Base-by-base conservation (phyloP, 2,113 vertebrate genomes). In the Planiliza haematocheilus region DNA sequence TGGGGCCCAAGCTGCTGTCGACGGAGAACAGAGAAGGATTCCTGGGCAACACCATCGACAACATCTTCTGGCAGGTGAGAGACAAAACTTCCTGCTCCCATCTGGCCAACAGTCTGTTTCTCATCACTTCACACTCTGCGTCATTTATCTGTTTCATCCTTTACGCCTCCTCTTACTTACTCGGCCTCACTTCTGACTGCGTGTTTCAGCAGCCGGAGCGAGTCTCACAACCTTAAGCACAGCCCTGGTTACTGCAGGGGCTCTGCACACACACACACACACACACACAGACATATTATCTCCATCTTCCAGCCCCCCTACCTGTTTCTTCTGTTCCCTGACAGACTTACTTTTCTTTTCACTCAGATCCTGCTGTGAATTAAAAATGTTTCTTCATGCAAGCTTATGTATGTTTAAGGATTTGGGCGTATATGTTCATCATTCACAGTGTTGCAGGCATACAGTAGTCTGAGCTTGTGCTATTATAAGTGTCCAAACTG, bases 61-160 rank as follows among this genome's bases (percentile, higher is more conserved):
- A 96, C 93, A 99, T 99, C 94, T 99, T 99, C 93, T 99, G 97
- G 97, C 97, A 99, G 97, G 97, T 99, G 78, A 92, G 88, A 71
- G 39, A 60, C 58, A 52, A 57, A 63, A n/a, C 41, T 53, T 36
- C 17, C 10, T 60, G 48, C 10, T 74, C 52, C 53, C 43, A 21
- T n/a, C 57, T 59, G 42, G 30, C 46, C 51, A 36, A 41, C 14
- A 39, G 34, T 60, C 45, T 83, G 60, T 17, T 79, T 56, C 17
- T 56, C 61, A 71, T 83, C 56, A 7, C 63, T 30, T 78, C 51
- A 43, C 63, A 45, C 34, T 51, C 39, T 46, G 66, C 49, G 42
- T 74, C 50, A 53, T 66, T 77, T 79, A 75, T 81, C 58, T 50
- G 11, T 43, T 66, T 16, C 55, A 46, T 85, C 57, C 41, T 43